These are phyloP conservation scores for Fragum fragum DNA, from an alignment of 2,888 invertebrate genomes.

Conservation along the genomic window DNA sequence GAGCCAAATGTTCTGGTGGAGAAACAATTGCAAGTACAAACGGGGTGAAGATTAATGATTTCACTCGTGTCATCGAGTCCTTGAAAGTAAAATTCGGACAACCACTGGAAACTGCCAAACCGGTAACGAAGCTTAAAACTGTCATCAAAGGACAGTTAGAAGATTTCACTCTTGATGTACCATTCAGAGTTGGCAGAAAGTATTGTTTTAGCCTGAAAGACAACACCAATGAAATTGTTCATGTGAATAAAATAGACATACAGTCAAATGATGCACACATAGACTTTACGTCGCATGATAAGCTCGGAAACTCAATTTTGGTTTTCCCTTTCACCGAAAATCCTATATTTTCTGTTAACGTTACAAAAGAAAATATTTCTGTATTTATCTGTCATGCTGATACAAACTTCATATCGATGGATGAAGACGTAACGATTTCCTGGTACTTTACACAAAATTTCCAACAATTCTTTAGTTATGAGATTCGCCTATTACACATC, in stretches of 20 bases:
- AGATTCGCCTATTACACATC: too few species aligned
- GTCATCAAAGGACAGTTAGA: not conserved
- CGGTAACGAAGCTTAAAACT: not conserved
- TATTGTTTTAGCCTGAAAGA: not conserved
- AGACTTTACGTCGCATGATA: not conserved
- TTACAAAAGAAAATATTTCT: not conserved
- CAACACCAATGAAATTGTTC: not conserved
- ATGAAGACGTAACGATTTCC: not conserved
- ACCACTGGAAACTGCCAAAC: not conserved
- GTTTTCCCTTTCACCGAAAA: not conserved
- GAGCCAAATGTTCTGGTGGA: slow-evolving; percentile 49
- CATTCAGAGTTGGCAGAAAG: not conserved
- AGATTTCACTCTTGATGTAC: not conserved
- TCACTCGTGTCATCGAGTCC: slow-evolving; percentile 16
- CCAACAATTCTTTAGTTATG: not conserved
- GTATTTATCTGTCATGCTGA: slow-evolving; percentile 4
- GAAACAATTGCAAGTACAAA: slow-evolving; percentile 50
- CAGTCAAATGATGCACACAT: not conserved
- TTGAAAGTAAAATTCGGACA: slow-evolving; percentile 5
- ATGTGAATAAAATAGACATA: not conserved
- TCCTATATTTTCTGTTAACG: not conserved
- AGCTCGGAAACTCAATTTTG: not conserved
- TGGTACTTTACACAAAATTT: not conserved
- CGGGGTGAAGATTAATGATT: slow-evolving; percentile 50
- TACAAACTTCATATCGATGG: not conserved